Base-by-base conservation (phyloP, 2,888 invertebrate species). In the Mechanitis messenoides region DNA sequence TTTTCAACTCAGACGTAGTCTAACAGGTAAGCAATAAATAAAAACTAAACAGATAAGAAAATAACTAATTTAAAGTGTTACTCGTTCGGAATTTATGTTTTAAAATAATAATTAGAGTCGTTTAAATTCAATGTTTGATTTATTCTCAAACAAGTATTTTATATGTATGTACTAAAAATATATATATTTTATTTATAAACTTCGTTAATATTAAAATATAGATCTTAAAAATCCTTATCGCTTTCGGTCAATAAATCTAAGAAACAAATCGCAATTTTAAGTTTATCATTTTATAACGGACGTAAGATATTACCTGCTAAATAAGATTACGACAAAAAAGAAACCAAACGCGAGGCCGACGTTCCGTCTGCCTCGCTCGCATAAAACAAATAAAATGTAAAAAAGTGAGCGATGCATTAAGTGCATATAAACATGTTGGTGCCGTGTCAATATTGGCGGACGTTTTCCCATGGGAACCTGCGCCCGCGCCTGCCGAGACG, bases 371-470 rank as follows among this genome's bases (percentile, higher is more conserved):
- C 84, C 81, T 77, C 74, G 81, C 81, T 79, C 81, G 83, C 74
- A 79, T 79, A 77, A 75, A 83, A 80, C 89, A 89, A 90, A 89
- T 84, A 87, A 84, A 84, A 87, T 85, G 81, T 83, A 87, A 87
- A 87, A 73, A 87, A 87, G 85, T 35, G 86, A 81, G 84, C 85
- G 86, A 80, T 85, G 88, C 88, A 89, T 90, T 89, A 90, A 90
- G 89, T 85, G 88, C 87, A 84, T 87, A 89, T 90, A 89, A 89
- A 89, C 89, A 87, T 89, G 87, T 87, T 84, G 82, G 81, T 80
- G 83, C 81, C 84, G 86, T 88, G 90, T 89, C 89, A 90, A 90
- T 89, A 90, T 90, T 89, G 83, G 87, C 86, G 72, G 80, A 77
- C 80, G 81, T 77, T 85, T 89, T 90, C 88, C 89, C 88, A 89